Evolutionary conservation across 1,140 invertebrate species (phyloP), one percentile per base, ranked within the genome.

Genomic region (fruit fly (Drosophila melanogaster)): DNA sequence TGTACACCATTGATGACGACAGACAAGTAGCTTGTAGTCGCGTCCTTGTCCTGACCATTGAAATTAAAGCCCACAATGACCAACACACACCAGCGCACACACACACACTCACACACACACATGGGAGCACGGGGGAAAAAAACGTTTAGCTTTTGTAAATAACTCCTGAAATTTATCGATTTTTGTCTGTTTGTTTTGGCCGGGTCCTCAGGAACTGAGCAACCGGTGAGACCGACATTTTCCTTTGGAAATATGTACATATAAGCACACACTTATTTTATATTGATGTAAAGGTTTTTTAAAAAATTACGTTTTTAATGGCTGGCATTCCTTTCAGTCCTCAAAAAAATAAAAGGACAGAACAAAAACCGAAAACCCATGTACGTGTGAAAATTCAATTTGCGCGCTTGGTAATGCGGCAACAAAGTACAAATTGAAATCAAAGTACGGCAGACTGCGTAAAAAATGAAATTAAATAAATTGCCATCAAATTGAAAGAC

Each of bases 141-240:
- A 26, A 60, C 30, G 54, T 61, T 77, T 77, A 77, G 73, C 55
- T 77, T 67, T 69, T 50, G 71, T 65, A 79, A 69, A 79, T 79
- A 79, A 75, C 79, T 77, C 57, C 74, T 81, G 47, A 87, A 87
- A 79, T 79, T 73, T 87, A 87, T 87, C 78, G 83, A 87, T 87
- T 87, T 87, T 87, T 79, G 65, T 87, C 55, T 87, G 83, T 89
- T 87, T 87, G 79, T 86, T 87, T 89, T 87, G 83, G 84, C 66
- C 26, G 79, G 75, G 62, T 51, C 26, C 59, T 26, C 43, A 58
- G 62, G 38, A 50, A 43, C 49, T 51, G 61, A 37, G 57, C 57
- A 74, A 61, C 50, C 43, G 19, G 7, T 24, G 43, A 11, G 44
- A 10, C 35, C 60, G 8, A 15, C 35, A 60, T 53, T 53, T 38